Conservation (phyloP, 2,888 invertebrate genomes). For the Galeopsomyia nigrocyanea region DNA sequence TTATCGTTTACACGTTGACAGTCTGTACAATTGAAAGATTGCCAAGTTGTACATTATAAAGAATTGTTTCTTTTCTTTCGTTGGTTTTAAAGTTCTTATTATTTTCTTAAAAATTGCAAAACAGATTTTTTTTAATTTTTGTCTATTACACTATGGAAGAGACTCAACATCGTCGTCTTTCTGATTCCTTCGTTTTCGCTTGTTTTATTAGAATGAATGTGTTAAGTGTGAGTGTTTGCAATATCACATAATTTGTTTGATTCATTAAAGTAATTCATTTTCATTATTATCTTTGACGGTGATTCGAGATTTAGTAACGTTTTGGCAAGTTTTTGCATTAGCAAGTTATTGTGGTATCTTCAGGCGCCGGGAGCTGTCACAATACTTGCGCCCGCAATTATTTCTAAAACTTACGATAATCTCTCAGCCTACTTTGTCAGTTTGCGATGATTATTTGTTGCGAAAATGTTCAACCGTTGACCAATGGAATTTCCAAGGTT, state of each 20-base stretch:
- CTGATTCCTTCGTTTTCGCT: conserved; percentile 32
- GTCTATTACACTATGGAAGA: conserved; percentile 9
- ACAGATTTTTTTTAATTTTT: conserved; percentile 30
- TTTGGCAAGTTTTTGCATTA: conserved; percentile 30
- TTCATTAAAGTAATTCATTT: background rate
- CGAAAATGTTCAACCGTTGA: conserved; percentile 22
- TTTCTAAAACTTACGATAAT: conserved; percentile 10
- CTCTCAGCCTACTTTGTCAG: background rate
- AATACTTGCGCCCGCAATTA: conserved; percentile 30
- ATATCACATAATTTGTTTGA: background rate
- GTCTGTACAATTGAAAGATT: conserved; percentile 49
- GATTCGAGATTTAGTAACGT: conserved; percentile 15
- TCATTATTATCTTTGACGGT: background rate
- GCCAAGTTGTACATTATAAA: conserved; percentile 56
- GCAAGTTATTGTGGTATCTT: conserved; percentile 44
- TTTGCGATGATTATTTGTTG: conserved; percentile 12
- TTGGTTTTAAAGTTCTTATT: conserved; percentile 21
- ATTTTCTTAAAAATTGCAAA: conserved; percentile 6
- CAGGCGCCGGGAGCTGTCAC: conserved; percentile 49
- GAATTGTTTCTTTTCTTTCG: conserved; percentile 49
- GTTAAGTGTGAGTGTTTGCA: conserved; percentile 12
- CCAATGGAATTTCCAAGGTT: conserved; percentile 26
- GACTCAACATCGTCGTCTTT: conserved; percentile 32
- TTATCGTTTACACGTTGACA: conserved; percentile 56
- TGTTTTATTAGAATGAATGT: conserved; percentile 27